Base-by-base conservation (phyloP, 2,888 invertebrate species). In the Oeneis ivallda region DNA sequence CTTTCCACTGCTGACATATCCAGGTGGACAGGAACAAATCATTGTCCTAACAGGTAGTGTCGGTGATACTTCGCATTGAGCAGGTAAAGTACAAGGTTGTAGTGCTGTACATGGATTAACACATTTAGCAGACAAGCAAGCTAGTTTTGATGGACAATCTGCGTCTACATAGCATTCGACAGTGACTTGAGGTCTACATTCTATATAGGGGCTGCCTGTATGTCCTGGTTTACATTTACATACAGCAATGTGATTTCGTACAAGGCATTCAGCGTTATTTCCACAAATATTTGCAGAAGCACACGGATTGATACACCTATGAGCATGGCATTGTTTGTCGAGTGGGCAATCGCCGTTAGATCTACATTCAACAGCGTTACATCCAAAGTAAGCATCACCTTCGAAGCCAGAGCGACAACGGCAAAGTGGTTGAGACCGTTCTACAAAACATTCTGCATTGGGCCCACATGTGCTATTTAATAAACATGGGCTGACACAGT, bases 21-120 rank as follows among this genome's bases (percentile, higher is more conserved):
- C 98, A 60, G 96, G 96, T 34, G 97, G 96, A 76, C 98, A 98
- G 3, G 96, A 94, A 80, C 98, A 98, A 45, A 97, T 93, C 96
- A 98, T 96, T 0, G 97, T 97, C 70, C 97, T 93, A 7, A 97
- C 96, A 0, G 98, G 97, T 34, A 95, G 84, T 5, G 97, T 96
- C 0, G 95, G 94, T 32, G 96, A 94, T 0, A 97, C 97, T 84
- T 95, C 94, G 79, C 98, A 98, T 70, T 94, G 94, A 0, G 97
- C 95, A 43, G 97, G 97, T 62, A 93, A 92, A 53, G 94, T 93
- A 80, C 98, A 98, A 2, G 98, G 98, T 74, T 95, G 94, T 59
- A 97, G 88, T 9, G 93, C 93, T 3, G 93, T 83, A 79, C 98
- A 98, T 8, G 98, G 97, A 84, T 98, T 95, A 71, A 95, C 95